Conservation (phyloP, 1,140 invertebrate species). For the Drosophila nebulosa region DNA sequence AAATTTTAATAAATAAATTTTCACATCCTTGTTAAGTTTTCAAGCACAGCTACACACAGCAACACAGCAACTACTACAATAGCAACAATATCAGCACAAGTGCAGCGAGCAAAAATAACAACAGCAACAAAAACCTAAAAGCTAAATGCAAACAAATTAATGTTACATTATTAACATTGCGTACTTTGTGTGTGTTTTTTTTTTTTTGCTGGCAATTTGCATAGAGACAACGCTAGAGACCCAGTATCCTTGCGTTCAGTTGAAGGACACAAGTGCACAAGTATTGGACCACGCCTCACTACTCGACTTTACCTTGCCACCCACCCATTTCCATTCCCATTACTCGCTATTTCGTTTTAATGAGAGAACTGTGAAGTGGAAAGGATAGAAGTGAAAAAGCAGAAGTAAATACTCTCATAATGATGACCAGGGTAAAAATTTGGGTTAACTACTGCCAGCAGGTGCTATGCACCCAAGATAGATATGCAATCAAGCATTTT, state of each 20-base stretch:
- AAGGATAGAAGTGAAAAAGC: background rate
- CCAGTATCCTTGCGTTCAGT: constrained; percentile 22
- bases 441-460: background rate
- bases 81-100: constrained; percentile 10
- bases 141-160: constrained; percentile 71
- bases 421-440: constrained; percentile 33
- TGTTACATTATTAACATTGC: constrained; percentile 67
- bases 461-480: background rate
- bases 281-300: constrained; percentile 25
- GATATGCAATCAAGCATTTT: constrained; percentile 62
- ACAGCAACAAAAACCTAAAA: constrained; percentile 15
- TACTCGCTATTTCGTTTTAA: constrained; percentile 45
- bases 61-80: constrained; percentile 3
- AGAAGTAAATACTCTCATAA: constrained; percentile 37
- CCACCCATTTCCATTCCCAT: constrained; percentile 13
- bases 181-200: constrained; percentile 44
- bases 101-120: constrained; percentile 15
- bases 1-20: constrained; percentile 79
- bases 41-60: too few relatives aligned
- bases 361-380: constrained; percentile 34
- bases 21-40: constrained; percentile 75
- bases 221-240: constrained; percentile 40
- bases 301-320: background rate
- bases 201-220: constrained; percentile 51
- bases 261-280: constrained; percentile 67